Evolutionary conservation across 2,113 vertebrate genomes (phyloP).

Genomic region (Athene noctua): DNA sequence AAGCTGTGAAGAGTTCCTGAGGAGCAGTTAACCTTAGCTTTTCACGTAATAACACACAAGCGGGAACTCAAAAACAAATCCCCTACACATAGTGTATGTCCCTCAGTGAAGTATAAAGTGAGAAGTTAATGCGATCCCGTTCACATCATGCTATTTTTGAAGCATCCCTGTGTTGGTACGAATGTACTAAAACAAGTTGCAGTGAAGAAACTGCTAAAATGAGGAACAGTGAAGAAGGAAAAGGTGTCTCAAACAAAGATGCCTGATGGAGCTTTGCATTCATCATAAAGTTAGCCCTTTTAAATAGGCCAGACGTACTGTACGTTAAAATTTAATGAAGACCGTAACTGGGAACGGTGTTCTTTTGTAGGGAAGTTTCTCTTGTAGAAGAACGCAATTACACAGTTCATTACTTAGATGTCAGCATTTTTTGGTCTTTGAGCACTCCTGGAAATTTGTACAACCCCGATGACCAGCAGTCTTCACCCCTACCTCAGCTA

Average conservation of each 20-base stretch:
- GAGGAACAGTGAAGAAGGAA: too few relatives aligned
- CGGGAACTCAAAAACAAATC: neutral
- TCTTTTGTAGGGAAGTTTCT: neutral
- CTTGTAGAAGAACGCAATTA: neutral
- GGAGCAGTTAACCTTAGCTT: neutral
- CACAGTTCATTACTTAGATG: neutral
- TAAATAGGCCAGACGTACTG: neutral
- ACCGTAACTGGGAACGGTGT: neutral
- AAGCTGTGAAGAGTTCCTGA: neutral
- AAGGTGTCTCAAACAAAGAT: too few relatives aligned
- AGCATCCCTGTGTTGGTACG: too few relatives aligned
- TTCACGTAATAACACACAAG: neutral
- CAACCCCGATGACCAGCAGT: neutral
- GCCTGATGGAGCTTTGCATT: neutral
- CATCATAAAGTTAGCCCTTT: neutral
- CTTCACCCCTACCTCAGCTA: rapidly evolving
- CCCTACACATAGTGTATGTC: too few relatives aligned
- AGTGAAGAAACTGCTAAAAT: too few relatives aligned
- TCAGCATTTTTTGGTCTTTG: neutral
- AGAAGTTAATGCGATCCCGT: too few relatives aligned
- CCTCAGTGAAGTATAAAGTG: too few relatives aligned
- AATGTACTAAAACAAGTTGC: too few relatives aligned
- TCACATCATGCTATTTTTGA: too few relatives aligned
- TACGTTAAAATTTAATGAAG: neutral
- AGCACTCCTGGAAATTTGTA: neutral